Evolutionary conservation across 2,113 vertebrate genomes (phyloP).

Genomic region (Oceanites oceanicus): DNA sequence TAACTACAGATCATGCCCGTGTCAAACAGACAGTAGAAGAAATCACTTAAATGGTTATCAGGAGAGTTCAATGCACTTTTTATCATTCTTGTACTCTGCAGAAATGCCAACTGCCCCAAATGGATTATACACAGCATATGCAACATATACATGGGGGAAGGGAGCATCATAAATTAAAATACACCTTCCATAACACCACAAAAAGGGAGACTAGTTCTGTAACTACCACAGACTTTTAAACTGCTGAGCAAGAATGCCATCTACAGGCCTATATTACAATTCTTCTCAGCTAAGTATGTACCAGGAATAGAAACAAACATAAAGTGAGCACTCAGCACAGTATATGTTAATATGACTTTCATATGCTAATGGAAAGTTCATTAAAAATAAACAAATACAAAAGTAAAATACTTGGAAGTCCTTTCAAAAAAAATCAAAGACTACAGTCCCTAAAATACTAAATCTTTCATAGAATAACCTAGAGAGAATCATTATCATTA

Average conservation of each 20-base stretch:
- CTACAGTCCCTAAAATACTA: neutral
- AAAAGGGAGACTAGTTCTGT: neutral
- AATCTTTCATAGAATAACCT: constrained; percentile 35
- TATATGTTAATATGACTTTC: neutral
- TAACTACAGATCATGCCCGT: neutral
- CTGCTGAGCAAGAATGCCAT: constrained; percentile 51
- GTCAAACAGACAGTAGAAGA: neutral
- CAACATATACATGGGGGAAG: neutral
- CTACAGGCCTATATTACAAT: neutral
- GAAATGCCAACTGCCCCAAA: neutral
- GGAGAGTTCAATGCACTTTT: neutral
- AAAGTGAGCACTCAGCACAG: neutral
- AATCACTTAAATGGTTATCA: neutral
- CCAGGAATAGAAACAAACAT: neutral
- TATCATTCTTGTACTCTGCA: neutral
- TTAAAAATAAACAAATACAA: constrained; percentile 58
- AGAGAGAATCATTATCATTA: constrained; percentile 45
- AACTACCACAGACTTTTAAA: neutral
- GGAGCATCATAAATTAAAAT: neutral
- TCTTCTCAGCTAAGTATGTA: neutral
- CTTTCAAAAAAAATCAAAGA: constrained; percentile 14
- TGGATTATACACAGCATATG: neutral
- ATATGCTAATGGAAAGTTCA: constrained; percentile 4
- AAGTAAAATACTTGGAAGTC: constrained; percentile 17
- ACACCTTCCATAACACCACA: neutral